Evolutionary conservation across 2,888 invertebrate species (phyloP), one percentile per base, ranked within the genome.

Genomic region (Physocephala rufipes): DNA sequence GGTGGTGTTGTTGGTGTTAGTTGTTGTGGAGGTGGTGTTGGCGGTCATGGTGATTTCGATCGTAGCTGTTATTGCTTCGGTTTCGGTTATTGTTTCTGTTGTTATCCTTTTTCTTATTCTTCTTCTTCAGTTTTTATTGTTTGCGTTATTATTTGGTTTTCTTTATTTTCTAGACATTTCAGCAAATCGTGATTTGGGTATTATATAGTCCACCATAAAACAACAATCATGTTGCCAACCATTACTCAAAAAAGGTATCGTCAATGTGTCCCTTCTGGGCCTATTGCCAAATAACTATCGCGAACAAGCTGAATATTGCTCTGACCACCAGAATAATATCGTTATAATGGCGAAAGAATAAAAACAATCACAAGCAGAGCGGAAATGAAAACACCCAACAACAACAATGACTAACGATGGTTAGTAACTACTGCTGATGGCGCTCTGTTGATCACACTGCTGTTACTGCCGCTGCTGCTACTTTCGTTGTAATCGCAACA

Each of bases 151-250:
- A 51, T 58, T 49, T 19, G 24, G 15, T 64, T n/a, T n/a, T n/a
- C n/a, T n/a, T n/a, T n/a, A n/a, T n/a, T n/a, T n/a, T n/a, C n/a
- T n/a, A n/a, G n/a, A 26, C 49, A 49, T 15, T n/a, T 26, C 30
- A 45, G 47, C 30, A 65, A 30, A 45, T 70, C 70, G 70, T 70
- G 70, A 63, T 70, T 70, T 63, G 58, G 65, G 65, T 70, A 70
- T 70, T 70, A 70, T 64, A 70, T 64, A 36, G n/a, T 30, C 49
- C 28, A 62, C 36, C 36, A 9, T n/a, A n/a, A n/a, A n/a, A n/a
- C n/a, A 36, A 36, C 36, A 36, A 36, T 9, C 36, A 36, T 36
- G 5, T 49, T 67, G 67, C 58, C 58, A 47, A 61, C 36, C 0
- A 64, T 16, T 49, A 64, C 24, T 68, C 61, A 28, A 16, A 47